These are phyloP conservation scores for Coryphaenoides rupestris DNA, from an alignment of 2,113 vertebrate genomes.

Conservation along the genomic window DNA sequence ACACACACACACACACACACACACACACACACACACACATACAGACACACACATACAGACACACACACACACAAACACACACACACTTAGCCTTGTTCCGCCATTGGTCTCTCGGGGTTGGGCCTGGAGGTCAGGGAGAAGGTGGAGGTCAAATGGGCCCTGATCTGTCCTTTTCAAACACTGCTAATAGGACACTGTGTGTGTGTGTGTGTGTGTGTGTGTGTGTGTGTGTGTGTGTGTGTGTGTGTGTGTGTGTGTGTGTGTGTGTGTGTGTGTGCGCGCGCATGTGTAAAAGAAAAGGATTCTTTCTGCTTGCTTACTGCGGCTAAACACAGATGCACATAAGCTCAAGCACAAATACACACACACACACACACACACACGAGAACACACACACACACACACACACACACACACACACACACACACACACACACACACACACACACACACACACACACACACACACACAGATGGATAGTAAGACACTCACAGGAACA, in stretches of 20 bases:
- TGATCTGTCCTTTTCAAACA: slow-evolving; percentile 60
- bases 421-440: too few species aligned
- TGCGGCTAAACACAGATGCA: slow-evolving; percentile 52
- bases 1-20: too few species aligned
- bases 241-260: slow-evolving; percentile 14
- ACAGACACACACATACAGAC: too few species aligned
- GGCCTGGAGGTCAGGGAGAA: slow-evolving; percentile 77
- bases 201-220: slow-evolving; percentile 22
- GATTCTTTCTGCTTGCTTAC: slow-evolving; percentile 55
- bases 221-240: slow-evolving; percentile 29
- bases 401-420: neutral
- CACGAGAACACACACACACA: neutral
- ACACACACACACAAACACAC: slow-evolving; percentile 30
- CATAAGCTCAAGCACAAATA: slow-evolving; percentile 26
- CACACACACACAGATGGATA: slow-evolving; percentile 10
- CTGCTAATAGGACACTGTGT: slow-evolving; percentile 61
- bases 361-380: slow-evolving; percentile 14
- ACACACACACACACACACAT: too few species aligned
- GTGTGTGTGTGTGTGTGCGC: slow-evolving; percentile 24
- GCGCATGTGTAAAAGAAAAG: slow-evolving; percentile 1
- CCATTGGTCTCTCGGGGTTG: slow-evolving; percentile 57
- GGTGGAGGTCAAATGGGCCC: slow-evolving; percentile 77
- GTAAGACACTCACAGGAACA: neutral
- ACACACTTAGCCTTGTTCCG: slow-evolving; percentile 48
- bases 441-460: too few species aligned